phyloP scores from a whole-genome alignment of 1,140 invertebrate species.

The Ericerus pela region DNA sequence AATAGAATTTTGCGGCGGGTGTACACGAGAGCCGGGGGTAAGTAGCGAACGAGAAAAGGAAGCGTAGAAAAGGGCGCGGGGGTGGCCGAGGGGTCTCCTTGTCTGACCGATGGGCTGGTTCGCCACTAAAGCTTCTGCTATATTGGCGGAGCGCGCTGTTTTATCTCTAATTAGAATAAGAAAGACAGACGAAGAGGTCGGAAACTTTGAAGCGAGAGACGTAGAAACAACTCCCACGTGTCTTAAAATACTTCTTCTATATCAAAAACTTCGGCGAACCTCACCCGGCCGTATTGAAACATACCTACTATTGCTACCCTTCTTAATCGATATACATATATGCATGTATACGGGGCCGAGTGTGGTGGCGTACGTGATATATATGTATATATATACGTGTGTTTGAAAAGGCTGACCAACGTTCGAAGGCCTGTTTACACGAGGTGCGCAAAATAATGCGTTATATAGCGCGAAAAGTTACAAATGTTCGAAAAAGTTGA shows the following conservation, averaged over 20 bases:
- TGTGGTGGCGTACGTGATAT: background rate
- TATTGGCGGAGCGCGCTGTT: background rate
- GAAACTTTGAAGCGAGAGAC: background rate
- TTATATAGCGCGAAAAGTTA: no score
- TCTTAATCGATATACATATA: conserved; percentile 12
- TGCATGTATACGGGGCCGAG: background rate
- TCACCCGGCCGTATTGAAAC: conserved; percentile 1
- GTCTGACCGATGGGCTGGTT: conserved; percentile 8
- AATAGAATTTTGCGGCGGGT: background rate
- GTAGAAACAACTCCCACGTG: conserved; percentile 8
- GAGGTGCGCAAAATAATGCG: no score
- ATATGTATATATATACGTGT: background rate
- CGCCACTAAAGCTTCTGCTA: conserved; percentile 9
- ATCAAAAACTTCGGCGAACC: conserved; percentile 4
- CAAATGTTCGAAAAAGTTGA: no score
- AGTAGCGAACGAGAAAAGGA: no score
- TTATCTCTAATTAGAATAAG: conserved; percentile 11
- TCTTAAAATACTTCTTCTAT: conserved; percentile 9
- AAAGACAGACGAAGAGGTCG: conserved; percentile 1
- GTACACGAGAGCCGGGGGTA: conserved; percentile 1
- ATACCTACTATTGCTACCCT: conserved; percentile 8
- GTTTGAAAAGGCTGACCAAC: no score
- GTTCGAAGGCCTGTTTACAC: no score
- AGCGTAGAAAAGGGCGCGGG: no score
- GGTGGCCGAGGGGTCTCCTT: background rate